Evolutionary conservation across 2,113 vertebrate species (phyloP), one percentile per base, ranked within the genome.

Genomic region (Pachycephala philippinensis): DNA sequence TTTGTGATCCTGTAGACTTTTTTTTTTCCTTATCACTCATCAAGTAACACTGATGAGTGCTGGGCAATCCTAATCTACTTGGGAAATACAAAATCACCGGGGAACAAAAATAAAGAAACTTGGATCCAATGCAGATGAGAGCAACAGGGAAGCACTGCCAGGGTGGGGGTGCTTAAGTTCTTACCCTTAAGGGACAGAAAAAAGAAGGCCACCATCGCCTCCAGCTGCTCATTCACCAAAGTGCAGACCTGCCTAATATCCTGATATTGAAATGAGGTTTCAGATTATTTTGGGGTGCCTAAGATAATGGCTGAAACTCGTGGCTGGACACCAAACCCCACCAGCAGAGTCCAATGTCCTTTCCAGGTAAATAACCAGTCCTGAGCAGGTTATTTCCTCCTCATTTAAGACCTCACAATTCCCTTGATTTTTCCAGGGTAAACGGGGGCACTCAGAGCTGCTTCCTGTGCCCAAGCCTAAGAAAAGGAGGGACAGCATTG

Each of bases 111-210:
- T 5, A 57, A 87, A 61, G 14, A 57, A 77, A 61, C 11, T 7
- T 39, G 33, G 9, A 39, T 53, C 9, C 7, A 76, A 14, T 0
- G 0, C 9, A 13, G 0, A 0, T 21, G 11, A 56, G 20, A n/a
- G 9, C 4, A 50, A 24, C 27, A 47, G 10, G 15, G 33, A 69
- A 50, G 22, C 31, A 82, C 14, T 61, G 24, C 28, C 52, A 33
- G 40, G 12, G 6, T 40, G 9, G 3, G 22, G n/a, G 2, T 1
- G n/a, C n/a, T n/a, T n/a, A n/a, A 57, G 5, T 2, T 37, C 4
- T 47, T 15, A 63, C 11, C 10, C 24, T 52, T 19, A 27, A 20
- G 63, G 54, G 14, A 19, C 1, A 14, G 21, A 23, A 50, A 27
- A 65, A 57, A 44, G 3, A 7, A 39, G 15, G 7, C 4, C 14